Conservation (phyloP, 2,113 vertebrate genomes). For the Mungos mungo region DNA sequence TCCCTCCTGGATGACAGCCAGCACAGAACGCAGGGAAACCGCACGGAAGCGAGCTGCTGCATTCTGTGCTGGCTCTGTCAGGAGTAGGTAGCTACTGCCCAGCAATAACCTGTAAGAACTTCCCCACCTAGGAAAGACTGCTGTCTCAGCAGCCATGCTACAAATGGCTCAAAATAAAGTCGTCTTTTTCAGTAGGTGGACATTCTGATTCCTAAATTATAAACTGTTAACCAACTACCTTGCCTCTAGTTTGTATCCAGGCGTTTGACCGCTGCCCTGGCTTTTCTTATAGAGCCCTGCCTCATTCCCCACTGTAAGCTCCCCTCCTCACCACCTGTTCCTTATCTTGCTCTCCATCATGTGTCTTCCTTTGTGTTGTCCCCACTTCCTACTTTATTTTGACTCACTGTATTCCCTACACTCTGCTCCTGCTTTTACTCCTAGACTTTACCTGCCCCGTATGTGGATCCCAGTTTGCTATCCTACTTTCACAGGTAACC, state of each 20-base stretch:
- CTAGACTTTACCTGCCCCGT: neutral
- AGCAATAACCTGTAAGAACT: neutral
- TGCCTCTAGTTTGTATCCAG: neutral
- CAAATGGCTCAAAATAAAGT: neutral
- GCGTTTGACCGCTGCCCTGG: neutral
- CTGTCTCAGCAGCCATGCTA: neutral
- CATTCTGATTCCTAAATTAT: neutral
- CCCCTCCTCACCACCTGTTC: neutral
- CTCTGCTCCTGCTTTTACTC: neutral
- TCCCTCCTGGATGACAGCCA: no score
- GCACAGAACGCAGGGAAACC: no score
- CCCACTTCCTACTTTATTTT: neutral
- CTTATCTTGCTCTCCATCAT: neutral
- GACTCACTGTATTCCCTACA: neutral
- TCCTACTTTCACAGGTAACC: conserved; percentile 8
- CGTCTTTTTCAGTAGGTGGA: neutral
- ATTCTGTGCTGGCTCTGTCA: neutral
- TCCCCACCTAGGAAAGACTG: neutral
- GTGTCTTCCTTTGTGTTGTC: neutral
- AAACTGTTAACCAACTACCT: neutral
- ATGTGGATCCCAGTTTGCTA: neutral
- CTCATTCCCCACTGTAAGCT: neutral
- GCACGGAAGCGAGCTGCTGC: neutral
- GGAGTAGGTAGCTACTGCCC: neutral
- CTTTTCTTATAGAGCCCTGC: neutral